Percentiles rank a stretch among this genome's conserved stretches.
phyloP scores from a whole-genome alignment of 2,888 invertebrate species.

The Eristalinus aeneus region DNA sequence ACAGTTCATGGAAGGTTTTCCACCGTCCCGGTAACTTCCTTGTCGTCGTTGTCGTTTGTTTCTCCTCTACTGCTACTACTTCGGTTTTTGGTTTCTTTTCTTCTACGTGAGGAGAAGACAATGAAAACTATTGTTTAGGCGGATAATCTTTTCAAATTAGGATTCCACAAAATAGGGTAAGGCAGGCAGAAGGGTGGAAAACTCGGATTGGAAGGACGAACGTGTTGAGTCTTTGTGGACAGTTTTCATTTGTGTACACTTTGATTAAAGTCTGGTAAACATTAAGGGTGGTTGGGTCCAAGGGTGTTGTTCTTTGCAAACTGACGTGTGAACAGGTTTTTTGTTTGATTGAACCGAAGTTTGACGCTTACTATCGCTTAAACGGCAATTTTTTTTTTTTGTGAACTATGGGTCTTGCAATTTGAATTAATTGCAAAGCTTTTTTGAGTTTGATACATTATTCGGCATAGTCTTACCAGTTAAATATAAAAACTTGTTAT shows the following conservation, averaged over 20 bases:
- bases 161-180: constrained; percentile 8
- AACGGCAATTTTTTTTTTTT: no score
- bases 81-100: neutral
- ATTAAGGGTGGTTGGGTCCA: neutral
- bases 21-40: neutral
- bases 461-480: no score
- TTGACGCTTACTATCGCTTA: no score
- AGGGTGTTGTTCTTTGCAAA: no score
- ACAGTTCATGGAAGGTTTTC: neutral
- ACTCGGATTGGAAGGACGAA: neutral
- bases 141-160: constrained; percentile 40
- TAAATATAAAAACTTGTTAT: no score
- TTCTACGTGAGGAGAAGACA: neutral
- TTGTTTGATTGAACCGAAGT: no score
- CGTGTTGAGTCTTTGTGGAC: neutral
- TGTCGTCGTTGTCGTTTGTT: neutral
- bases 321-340: neutral
- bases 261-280: neutral
- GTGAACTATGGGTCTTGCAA: no score
- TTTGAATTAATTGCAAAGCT: no score
- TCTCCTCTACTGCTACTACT: neutral
- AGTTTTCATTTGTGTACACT: neutral
- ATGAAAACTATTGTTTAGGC: constrained; percentile 29
- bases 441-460: no score
- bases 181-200: neutral